Evolutionary conservation across 1,140 invertebrate genomes (phyloP).

Genomic region (Penaeus chinensis): DNA sequence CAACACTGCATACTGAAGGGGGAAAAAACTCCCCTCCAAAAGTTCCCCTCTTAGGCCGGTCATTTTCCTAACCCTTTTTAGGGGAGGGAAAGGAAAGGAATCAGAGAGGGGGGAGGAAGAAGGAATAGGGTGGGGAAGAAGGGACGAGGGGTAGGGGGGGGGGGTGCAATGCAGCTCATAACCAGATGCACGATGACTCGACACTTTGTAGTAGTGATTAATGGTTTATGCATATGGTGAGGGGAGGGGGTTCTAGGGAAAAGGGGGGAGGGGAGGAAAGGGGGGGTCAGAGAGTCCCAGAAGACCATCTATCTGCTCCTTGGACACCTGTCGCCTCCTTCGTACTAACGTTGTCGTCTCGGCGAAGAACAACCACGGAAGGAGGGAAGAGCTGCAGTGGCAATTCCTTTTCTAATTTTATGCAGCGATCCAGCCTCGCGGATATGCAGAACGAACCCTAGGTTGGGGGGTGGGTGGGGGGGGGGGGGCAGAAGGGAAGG

Average conservation of each 20-base stretch:
- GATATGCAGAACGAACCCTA: constrained; percentile 32
- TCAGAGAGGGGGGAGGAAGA: constrained; percentile 18
- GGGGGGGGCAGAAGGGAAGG: not conserved
- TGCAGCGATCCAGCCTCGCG: constrained; percentile 48
- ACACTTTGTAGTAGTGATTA: not conserved
- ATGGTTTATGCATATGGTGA: not conserved
- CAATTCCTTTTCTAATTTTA: constrained; percentile 53
- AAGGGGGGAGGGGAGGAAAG: too few relatives aligned
- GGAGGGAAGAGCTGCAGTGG: not conserved
- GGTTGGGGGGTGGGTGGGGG: not conserved
- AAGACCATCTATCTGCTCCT: too few relatives aligned
- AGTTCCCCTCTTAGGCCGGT: constrained; percentile 60
- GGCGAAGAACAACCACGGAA: too few relatives aligned
- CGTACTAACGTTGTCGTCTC: too few relatives aligned
- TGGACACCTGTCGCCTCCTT: too few relatives aligned
- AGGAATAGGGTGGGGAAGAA: not conserved
- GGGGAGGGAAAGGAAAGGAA: constrained; percentile 10
- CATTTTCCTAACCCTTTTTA: constrained; percentile 56
- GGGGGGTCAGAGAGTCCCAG: too few relatives aligned
- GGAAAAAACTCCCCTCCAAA: constrained; percentile 53
- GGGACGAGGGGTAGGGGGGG: not conserved
- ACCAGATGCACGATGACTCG: constrained; percentile 54
- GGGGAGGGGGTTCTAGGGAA: not conserved
- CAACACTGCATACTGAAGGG: constrained; percentile 52
- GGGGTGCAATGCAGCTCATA: constrained; percentile 51